Evolutionary conservation across 2,113 vertebrate genomes (phyloP), one percentile per base, ranked within the genome.

Genomic region (Alosa alosa): DNA sequence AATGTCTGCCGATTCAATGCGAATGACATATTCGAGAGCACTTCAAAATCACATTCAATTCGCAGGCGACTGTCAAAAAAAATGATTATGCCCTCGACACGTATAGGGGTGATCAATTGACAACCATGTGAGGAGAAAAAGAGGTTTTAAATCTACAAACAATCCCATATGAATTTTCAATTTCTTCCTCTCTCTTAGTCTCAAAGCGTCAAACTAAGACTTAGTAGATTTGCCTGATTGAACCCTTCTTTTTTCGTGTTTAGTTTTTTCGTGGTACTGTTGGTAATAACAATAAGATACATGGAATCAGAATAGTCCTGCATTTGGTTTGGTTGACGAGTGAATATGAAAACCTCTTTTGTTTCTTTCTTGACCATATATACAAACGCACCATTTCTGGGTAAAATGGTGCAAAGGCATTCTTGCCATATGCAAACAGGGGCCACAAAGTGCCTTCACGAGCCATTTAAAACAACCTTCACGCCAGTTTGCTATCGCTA

Each of bases 401-500:
- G 31, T 11, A 36, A 78, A 78, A 78, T 78, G 25, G 25, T 78
- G 25, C 25, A 39, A 39, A 78, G 15, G 72, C 10, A 39, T 11
- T 4, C 25, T 39, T 78, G 25, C 31, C 25, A 72, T 36, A 39
- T 68, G n/a, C 22, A 68, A 68, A 31, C 13, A 11, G 36, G 31
- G 72, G 91, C 91, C 93, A 92, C 91, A 93, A 94, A 93, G 91
- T 92, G 86, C 93, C 94, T 94, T 95, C 94, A 93, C 90, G 95
- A 94, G 93, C 94, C 93, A 95, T 93, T 95, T 93, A 91, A 95
- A 93, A 91, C 90, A 75, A 92, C 92, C 92, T 93, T 86, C 87
- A 46, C 92, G 94, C 92, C 95, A 92, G 95, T 88, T 93, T 94
- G 95, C 91, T 91, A 93, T 93, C 92, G 92, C 91, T 92, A 93